Evolutionary conservation across 2,888 invertebrate species (phyloP).

Genomic region (Eueremaeus valkanovi): DNA sequence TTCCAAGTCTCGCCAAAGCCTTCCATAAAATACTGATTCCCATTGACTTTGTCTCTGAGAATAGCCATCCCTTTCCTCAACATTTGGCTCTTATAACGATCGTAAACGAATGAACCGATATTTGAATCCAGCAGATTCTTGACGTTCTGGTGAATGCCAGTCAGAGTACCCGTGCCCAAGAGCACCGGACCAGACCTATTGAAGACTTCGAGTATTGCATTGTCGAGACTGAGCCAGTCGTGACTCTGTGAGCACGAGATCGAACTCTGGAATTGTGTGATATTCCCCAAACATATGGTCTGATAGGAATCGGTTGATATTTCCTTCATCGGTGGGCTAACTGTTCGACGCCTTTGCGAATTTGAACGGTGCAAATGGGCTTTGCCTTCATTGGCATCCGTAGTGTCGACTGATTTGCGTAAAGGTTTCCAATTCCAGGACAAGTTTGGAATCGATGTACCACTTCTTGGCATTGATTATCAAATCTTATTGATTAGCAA

Average conservation of each 20-base stretch:
- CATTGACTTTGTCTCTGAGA: slow-evolving; percentile 17
- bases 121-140: slow-evolving; percentile 34
- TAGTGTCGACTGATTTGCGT: background rate
- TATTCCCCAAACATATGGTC: background rate
- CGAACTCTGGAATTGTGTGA: background rate
- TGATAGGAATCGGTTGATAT: background rate
- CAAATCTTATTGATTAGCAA: too few relatives aligned
- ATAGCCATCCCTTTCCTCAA: slow-evolving; percentile 32
- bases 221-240: slow-evolving; percentile 17
- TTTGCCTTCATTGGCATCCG: background rate
- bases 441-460: background rate
- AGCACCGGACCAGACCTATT: background rate
- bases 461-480: background rate
- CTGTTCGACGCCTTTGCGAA: background rate
- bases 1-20: slow-evolving; percentile 18
- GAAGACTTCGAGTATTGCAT: slow-evolving; percentile 31
- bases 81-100: slow-evolving; percentile 37
- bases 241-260: background rate
- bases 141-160: slow-evolving; percentile 30
- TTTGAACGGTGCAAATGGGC: background rate
- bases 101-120: slow-evolving; percentile 38
- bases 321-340: background rate
- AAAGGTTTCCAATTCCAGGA: background rate
- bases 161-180: slow-evolving; percentile 3
- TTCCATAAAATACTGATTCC: background rate